Base-by-base conservation (phyloP, 2,888 invertebrate genomes). In the Agrilus cyanescens region DNA sequence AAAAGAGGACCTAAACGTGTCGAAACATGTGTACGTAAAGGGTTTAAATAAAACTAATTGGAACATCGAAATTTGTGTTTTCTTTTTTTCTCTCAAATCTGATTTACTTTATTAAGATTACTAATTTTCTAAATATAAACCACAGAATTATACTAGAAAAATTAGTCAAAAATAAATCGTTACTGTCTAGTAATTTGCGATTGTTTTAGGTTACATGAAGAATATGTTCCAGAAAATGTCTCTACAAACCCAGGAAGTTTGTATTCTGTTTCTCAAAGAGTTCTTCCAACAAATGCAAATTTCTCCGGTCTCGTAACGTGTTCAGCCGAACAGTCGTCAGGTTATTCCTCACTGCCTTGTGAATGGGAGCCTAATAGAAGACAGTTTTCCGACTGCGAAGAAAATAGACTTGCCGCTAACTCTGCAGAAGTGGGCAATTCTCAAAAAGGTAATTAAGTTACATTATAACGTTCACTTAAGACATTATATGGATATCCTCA, bases 251-350 rank as follows among this genome's bases (percentile, higher is more conserved):
- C 61, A 46, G 58, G 59, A 12, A 52, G 57, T 37, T 44, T 77
- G 14, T 78, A 77, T 53, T 75, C 76, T 0, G 76, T 78, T 8
- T 75, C 76, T 0, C 77, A 77, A 56, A 63, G 77, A 18, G 60
- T 77, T 32, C 74, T 75, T 0, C 71, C 74, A 47, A 57, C 72
- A 12, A 59, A 53, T 44, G 51, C 58, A n/a, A 62, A 58, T 48
- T 63, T 56, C 47, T 56, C 58, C 4, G 60, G 53, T 49, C 46
- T 59, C 32, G 25, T 10, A 25, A 25, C 25, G 10, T 58, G 60
- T 41, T 48, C 53, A 20, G 53, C 53, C 5, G 60, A 60, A 38
- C 52, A 50, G 35, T 51, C 40, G 51, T 49, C 40, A 41, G 45
- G 47, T 7, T 49, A 44, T n/a, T 43, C 46, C 12, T 42, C 41